Evolutionary conservation across 1,140 invertebrate species (phyloP), one percentile per base, ranked within the genome.

Genomic region (Hylyphantes graminicola): DNA sequence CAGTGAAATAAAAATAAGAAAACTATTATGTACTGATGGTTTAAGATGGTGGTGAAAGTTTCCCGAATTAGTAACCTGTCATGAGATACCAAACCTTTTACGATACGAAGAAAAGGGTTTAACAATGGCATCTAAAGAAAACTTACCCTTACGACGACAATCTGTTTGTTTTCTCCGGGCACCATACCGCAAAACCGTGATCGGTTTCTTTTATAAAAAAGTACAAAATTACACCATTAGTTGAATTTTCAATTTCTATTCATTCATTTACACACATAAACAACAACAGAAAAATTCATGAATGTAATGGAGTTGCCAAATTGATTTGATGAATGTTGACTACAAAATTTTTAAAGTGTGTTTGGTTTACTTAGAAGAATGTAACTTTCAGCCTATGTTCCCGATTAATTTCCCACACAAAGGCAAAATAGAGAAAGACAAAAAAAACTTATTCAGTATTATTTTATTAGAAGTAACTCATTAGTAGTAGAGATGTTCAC

Each of bases 181-280:
- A 74, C 72, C 72, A 74, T 74, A 74, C 19, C 54, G 72, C 55
- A 74, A 57, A 59, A 74, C 11, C 17, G 59, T 35, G 35, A 35
- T 35, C 35, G 35, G 35, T 35, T 53, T 53, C n/a, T 21, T 21
- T n/a, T 21, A 48, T 53, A 70, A n/a, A 70, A 51, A 48, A 70
- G 50, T 54, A 17, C 68, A 70, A 70, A 53, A 53, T 70, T 70
- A 70, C 68, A 70, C 68, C 68, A 70, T 70, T 70, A 48, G 68
- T 70, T 53, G 35, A 35, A 35, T 35, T 70, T 54, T 12, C 68
- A 53, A 15, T 53, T 15, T 17, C 50, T 70, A 17, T 54, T n/a
- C 50, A 51, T 17, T 17, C 54, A 48, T 53, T n/a, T 70, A 48
- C 50, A 53, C 54, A 70, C 68, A 70, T 70, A 70, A 70, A 70